phyloP scores from a whole-genome alignment of 2,888 invertebrate species.

The Tenthredo notha region DNA sequence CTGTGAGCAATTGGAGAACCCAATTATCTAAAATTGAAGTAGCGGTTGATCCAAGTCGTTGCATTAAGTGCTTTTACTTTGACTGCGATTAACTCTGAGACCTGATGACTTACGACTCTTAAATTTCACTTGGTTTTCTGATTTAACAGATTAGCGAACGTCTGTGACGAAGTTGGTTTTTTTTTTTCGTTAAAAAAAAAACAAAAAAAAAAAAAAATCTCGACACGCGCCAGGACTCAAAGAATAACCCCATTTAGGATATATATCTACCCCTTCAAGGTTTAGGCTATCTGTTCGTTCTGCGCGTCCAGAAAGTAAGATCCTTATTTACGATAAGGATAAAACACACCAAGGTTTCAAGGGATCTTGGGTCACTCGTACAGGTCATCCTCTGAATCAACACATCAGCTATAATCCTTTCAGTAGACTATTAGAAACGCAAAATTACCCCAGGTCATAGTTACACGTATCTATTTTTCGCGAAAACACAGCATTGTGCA shows the following conservation, averaged over 20 bases:
- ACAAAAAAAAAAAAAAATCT: neutral
- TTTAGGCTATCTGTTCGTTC: conserved; percentile 2
- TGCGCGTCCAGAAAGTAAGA: conserved; percentile 8
- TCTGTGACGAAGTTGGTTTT: neutral
- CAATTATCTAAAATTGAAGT: neutral
- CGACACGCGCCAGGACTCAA: neutral
- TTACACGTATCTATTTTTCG: neutral
- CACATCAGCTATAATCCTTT: conserved; percentile 37
- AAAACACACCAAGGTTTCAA: neutral
- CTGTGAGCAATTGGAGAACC: neutral
- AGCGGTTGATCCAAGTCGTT: conserved; percentile 3
- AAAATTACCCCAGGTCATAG: neutral
- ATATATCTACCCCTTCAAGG: neutral
- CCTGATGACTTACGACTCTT: neutral
- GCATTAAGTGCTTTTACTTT: neutral
- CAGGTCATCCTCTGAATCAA: conserved; percentile 46
- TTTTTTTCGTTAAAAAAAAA: no score
- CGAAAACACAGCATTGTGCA: neutral
- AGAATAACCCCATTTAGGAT: neutral
- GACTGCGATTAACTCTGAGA: neutral
- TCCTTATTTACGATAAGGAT: conserved; percentile 46
- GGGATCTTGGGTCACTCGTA: conserved; percentile 20
- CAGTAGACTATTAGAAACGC: conserved; percentile 1
- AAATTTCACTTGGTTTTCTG: neutral
- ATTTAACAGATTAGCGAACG: neutral